Percentiles rank a stretch among this genome's conserved stretches.
phyloP scores from a whole-genome alignment of 2,888 invertebrate species.

The Amiota minor region DNA sequence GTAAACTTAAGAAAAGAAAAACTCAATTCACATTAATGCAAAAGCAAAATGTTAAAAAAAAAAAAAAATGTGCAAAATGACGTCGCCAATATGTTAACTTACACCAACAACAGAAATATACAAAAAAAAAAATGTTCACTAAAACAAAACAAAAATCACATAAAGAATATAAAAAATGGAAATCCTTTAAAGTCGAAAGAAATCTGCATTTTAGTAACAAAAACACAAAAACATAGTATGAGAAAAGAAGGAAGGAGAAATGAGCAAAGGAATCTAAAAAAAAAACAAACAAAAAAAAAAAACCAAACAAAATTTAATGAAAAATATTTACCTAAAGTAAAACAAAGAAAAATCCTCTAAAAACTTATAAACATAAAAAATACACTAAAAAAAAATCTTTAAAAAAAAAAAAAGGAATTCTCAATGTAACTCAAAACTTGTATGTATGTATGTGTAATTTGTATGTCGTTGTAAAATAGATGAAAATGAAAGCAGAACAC shows the following conservation, averaged over 20 bases:
- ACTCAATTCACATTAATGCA: too few relatives aligned
- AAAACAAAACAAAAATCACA: slow-evolving; percentile 37
- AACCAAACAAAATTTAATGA: slow-evolving; percentile 5
- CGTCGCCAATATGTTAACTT: too few relatives aligned
- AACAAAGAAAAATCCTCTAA: neutral
- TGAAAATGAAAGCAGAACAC: slow-evolving; percentile 33
- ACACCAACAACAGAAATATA: too few relatives aligned
- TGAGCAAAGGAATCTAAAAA: slow-evolving; percentile 1
- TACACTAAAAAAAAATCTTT: slow-evolving; percentile 20
- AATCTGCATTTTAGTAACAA: slow-evolving; percentile 6
- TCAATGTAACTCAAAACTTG: slow-evolving; percentile 46
- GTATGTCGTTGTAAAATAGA: slow-evolving; percentile 31
- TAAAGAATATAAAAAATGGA: neutral
- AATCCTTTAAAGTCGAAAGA: too few relatives aligned
- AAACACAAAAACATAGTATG: slow-evolving; percentile 21
- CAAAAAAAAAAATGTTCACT: too few relatives aligned
- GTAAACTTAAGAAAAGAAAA: slow-evolving; percentile 34
- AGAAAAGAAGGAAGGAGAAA: neutral
- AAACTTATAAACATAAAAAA: neutral
- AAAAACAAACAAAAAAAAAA: slow-evolving; percentile 1
- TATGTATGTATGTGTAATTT: slow-evolving; percentile 30
- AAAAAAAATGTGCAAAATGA: too few relatives aligned
- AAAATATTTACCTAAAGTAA: neutral
- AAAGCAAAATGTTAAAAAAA: too few relatives aligned
- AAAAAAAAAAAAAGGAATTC: slow-evolving; percentile 34